phyloP scores from a whole-genome alignment of 2,888 invertebrate genomes.

The Apoderus coryli region DNA sequence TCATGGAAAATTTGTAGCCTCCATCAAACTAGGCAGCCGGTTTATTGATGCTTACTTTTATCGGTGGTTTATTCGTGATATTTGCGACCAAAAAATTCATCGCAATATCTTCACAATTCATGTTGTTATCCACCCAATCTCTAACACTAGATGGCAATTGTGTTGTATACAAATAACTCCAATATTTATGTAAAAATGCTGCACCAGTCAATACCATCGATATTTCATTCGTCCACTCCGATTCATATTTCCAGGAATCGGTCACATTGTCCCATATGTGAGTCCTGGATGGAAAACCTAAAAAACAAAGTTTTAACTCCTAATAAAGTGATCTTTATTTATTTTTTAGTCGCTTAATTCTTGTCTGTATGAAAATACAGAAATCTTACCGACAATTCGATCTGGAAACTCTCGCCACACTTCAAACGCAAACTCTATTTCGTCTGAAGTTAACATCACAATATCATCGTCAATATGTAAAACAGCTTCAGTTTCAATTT shows the following conservation, averaged over 20 bases:
- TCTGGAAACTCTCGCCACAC: constrained; percentile 97
- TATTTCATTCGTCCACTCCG: constrained; percentile 93
- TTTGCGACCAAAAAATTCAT: constrained; percentile 96
- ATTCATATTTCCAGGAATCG: constrained; percentile 81
- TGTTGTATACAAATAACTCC: constrained; percentile 87
- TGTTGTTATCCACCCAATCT: constrained; percentile 84
- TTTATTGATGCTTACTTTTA: constrained; percentile 65
- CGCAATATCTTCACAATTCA: constrained; percentile 97
- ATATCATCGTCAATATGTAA: constrained; percentile 93
- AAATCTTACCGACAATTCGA: constrained; percentile 56
- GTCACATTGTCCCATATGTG: constrained; percentile 88
- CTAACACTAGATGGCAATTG: constrained; percentile 74
- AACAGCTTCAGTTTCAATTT: constrained; percentile 93
- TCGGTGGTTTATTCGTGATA: constrained; percentile 83
- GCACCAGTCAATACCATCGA: constrained; percentile 95
- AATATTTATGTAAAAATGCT: constrained; percentile 93
- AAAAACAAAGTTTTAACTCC: constrained; percentile 8
- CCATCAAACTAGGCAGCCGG: too few species aligned
- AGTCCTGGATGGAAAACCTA: constrained; percentile 85
- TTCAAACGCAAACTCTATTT: constrained; percentile 87
- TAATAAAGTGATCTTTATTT: not conserved
- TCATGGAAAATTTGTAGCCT: too few species aligned
- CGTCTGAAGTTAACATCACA: constrained; percentile 88
- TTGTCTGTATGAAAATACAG: not conserved
- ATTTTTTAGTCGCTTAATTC: constrained; percentile 1